Base-by-base conservation (phyloP, 2,888 invertebrate species). In the Boloria euphrosyne region DNA sequence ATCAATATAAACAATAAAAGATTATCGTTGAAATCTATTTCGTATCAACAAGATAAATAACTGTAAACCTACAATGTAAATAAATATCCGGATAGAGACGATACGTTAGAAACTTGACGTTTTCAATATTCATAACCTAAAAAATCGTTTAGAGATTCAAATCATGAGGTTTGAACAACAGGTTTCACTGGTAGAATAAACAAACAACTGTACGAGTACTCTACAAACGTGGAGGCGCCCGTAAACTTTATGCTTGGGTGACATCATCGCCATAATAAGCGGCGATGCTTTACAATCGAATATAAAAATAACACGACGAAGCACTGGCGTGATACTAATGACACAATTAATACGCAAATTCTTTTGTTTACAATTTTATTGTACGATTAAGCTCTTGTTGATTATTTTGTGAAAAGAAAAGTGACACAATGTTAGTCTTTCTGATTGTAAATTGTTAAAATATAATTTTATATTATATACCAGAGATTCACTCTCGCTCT, bases 121-220 rank as follows among this genome's bases (percentile, higher is more conserved):
- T 47, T 52, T 51, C 52, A 59, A 38, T 18, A 59, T 50, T 62
- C 52, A 53, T 43, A 54, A 43, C 68, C 38, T 43, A 47, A 66
- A 69, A 71, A 74, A 74, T 4, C 49, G 61, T 75, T 76, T 73
- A 76, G 70, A 67, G 67, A 78, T 76, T 77, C 76, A 76, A 78
- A 77, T 64, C 61, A 68, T 50, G 58, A 53, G 47, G 22, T 58
- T 46, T 13, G 70, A 71, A 74, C 75, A 82, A 82, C 84, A 70
- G 77, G 80, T 86, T 82, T 76, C 62, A 66, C 68, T 66, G 73
- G 71, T 70, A 70, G 74, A 71, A 73, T 76, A 73, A 74, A 73
- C 79, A 81, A 80, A 79, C 76, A 79, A 65, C 60, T 68, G 69
- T 59, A 68, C 31, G 69, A 71, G 51, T 16, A 55, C 13, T 44